Evolutionary conservation across 2,797 vertebrate species (phyloP).

Genomic region (Sarcoramphus papa): DNA sequence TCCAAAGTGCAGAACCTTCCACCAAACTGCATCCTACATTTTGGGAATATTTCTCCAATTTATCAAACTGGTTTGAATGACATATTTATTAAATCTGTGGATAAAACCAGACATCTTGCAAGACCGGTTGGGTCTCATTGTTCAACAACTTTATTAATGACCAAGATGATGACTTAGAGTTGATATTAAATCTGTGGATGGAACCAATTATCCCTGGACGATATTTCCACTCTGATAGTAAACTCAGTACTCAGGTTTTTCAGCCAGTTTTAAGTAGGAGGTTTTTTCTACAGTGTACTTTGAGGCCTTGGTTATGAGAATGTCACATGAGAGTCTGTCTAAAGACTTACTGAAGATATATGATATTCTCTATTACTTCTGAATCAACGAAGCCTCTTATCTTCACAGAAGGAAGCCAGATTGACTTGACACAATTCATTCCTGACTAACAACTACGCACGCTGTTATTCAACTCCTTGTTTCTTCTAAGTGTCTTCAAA

Average conservation of each 20-base stretch:
- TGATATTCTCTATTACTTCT: slow-evolving; percentile 31
- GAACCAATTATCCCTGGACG: background rate
- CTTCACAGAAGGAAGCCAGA: slow-evolving; percentile 34
- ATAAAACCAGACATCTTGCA: background rate
- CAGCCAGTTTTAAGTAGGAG: background rate
- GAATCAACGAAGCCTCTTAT: slow-evolving; percentile 3
- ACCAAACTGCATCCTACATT: background rate
- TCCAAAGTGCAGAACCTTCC: background rate
- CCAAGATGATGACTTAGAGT: background rate
- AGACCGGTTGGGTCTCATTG: background rate
- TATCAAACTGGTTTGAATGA: background rate
- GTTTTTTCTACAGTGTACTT: background rate
- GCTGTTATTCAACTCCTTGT: background rate
- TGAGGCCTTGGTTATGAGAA: background rate
- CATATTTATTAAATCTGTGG: background rate
- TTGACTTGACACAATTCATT: slow-evolving; percentile 25
- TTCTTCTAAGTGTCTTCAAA: background rate
- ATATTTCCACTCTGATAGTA: background rate
- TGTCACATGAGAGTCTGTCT: slow-evolving; percentile 18
- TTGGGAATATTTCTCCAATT: background rate
- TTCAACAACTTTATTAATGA: background rate
- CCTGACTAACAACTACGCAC: background rate
- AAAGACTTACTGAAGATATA: background rate
- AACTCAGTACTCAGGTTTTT: background rate
- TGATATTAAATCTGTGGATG: background rate